Base-by-base conservation (phyloP, 2,113 vertebrate species). In the Takifugu flavidus region DNA sequence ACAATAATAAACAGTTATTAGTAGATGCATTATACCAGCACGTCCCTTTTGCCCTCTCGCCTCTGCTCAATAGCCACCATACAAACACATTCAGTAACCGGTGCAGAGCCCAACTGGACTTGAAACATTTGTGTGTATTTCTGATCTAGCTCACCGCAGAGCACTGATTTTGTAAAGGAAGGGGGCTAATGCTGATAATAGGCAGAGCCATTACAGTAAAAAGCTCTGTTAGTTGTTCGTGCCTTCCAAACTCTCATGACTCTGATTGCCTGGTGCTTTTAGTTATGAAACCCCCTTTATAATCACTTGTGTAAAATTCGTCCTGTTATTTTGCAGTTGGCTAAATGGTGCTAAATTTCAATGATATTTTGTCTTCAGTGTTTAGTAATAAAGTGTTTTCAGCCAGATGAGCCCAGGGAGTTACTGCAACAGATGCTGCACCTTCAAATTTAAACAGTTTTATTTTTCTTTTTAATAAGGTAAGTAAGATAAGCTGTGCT, bases 1-100 rank as follows among this genome's bases (percentile, higher is more conserved):
- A 82, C 86, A 88, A 87, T 87, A 90, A 91, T 86, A 89, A 89
- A 89, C 82, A 86, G 86, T 89, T 90, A 90, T 90, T 90, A 89
- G 86, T 86, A 82, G 88, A 89, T 87, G 87, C 87, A 90, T 90
- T 90, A 89, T 79, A 73, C 74, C 86, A 72, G 66, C 69, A 78
- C 74, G 72, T 80, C 83, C 82, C 82, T 87, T 79, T 82, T 82
- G 85, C 83, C 86, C 87, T 77, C 72, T 80, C 56, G 79, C 67
- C 75, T 82, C 63, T 72, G 49, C 70, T 82, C 78, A 74, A 78
- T 64, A 74, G 76, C 71, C 77, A 82, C 80, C 80, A 74, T 78
- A 70, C 75, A 85, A 86, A 82, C 74, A 83, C 65, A 75, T 73
- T 59, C 74, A 68, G 72, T 60, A 53, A n/a, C 46, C 67, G 58